Evolutionary conservation across 2,797 vertebrate species (phyloP).

Genomic region (Sorex maritimensis): DNA sequence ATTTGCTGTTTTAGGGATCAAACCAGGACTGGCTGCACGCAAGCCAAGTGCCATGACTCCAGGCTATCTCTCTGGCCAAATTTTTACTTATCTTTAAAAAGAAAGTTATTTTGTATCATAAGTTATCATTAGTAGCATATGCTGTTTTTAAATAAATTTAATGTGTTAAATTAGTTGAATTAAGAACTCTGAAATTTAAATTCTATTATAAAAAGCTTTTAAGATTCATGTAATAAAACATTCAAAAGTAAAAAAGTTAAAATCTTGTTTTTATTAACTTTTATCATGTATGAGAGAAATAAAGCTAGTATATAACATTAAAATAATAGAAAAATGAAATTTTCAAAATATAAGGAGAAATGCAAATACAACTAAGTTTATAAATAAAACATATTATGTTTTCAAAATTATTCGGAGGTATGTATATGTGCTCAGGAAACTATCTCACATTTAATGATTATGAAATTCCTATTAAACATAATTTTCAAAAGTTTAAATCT

Average conservation of each 20-base stretch:
- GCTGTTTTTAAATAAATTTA: neutral
- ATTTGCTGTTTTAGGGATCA: too few species aligned
- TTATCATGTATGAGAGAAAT: neutral
- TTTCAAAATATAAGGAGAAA: conserved; percentile 42
- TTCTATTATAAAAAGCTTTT: neutral
- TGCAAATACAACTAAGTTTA: neutral
- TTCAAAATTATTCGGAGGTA: neutral
- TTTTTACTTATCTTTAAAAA: conserved; percentile 16
- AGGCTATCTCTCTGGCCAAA: neutral
- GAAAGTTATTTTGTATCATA: neutral
- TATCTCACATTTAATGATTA: conserved; percentile 37
- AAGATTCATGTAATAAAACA: neutral
- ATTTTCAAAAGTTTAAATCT: neutral
- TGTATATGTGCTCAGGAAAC: neutral
- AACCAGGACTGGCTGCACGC: too few species aligned
- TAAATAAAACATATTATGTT: neutral
- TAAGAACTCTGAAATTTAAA: neutral
- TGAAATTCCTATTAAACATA: conserved; percentile 49
- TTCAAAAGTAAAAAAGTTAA: neutral
- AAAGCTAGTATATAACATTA: neutral
- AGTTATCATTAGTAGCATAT: neutral
- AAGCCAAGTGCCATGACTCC: too few species aligned
- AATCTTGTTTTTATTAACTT: neutral
- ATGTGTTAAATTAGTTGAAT: too few species aligned
- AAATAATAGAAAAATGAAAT: neutral